Conservation (phyloP, 2,113 vertebrate species). For the Datnioides undecimradiatus region DNA sequence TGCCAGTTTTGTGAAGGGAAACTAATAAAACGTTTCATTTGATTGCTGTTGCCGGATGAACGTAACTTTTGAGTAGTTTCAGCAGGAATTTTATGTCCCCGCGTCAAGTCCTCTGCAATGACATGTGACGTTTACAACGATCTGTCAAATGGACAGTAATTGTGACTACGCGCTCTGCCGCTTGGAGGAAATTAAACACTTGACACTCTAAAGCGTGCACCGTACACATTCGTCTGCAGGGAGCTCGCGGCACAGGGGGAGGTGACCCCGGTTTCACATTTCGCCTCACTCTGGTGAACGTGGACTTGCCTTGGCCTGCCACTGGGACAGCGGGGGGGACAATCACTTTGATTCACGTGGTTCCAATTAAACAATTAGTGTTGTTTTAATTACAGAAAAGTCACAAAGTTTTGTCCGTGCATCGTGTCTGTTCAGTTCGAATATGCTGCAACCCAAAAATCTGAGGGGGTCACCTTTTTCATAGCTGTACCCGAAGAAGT, state of each 20-base stretch:
- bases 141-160: conserved; percentile 57
- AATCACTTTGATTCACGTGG: conserved; percentile 19
- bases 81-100: conserved; percentile 35
- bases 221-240: conserved; percentile 27
- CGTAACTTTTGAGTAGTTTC: conserved; percentile 46
- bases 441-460: conserved; percentile 31
- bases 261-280: conserved; percentile 22
- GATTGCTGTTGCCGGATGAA: conserved; percentile 52
- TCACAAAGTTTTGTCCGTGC: conserved; percentile 3
- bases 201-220: conserved; percentile 33
- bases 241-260: conserved; percentile 6
- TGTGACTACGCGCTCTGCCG: conserved; percentile 6
- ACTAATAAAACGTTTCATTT: conserved; percentile 62
- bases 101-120: conserved; percentile 36
- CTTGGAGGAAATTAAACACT: conserved; percentile 66
- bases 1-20: conserved; percentile 57
- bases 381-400: conserved; percentile 12
- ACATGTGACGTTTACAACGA: conserved; percentile 48
- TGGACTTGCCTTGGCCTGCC: conserved; percentile 10
- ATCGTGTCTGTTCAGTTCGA: conserved; percentile 15
- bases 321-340: not conserved
- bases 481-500: conserved; percentile 30
- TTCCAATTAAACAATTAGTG: conserved; percentile 16
- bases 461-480: conserved; percentile 22
- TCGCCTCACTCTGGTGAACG: not conserved